Percentiles rank a stretch among this genome's conserved stretches.
phyloP scores from a whole-genome alignment of 2,888 invertebrate genomes.

The Neoascia interrupta region DNA sequence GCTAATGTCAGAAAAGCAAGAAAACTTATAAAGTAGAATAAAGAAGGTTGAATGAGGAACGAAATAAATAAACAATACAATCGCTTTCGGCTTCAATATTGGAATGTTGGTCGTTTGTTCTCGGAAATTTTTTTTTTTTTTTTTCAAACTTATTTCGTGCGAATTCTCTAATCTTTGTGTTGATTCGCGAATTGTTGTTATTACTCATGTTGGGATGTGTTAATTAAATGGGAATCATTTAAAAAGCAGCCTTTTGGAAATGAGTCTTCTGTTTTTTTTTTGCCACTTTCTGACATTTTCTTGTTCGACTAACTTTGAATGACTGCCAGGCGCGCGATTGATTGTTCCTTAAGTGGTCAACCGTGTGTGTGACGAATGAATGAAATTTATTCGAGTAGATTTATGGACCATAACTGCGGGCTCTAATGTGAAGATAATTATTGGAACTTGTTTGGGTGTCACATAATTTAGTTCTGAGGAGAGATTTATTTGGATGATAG shows the following conservation, averaged over 20 bases:
- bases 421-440: too few species aligned
- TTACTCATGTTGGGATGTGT: slow-evolving; percentile 52
- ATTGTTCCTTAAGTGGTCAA: too few species aligned
- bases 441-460: too few species aligned
- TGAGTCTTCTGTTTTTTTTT: too few species aligned
- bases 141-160: slow-evolving; percentile 24
- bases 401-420: background rate
- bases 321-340: too few species aligned
- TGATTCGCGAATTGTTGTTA: slow-evolving; percentile 59
- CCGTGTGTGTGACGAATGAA: too few species aligned
- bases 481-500: too few species aligned
- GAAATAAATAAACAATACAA: slow-evolving; percentile 9
- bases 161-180: slow-evolving; percentile 55
- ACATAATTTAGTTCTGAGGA: too few species aligned
- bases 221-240: slow-evolving; percentile 58
- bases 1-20: slow-evolving; percentile 1
- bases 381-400: background rate
- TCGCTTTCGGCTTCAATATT: slow-evolving; percentile 57
- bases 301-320: too few species aligned
- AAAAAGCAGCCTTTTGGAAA: too few species aligned
- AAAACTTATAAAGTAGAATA: slow-evolving; percentile 15
- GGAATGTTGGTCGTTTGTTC: slow-evolving; percentile 35
- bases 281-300: too few species aligned
- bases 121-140: slow-evolving; percentile 9
- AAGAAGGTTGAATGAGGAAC: slow-evolving; percentile 29